Conservation (phyloP, 2,797 vertebrate species). For the Centropyge bicolor region DNA sequence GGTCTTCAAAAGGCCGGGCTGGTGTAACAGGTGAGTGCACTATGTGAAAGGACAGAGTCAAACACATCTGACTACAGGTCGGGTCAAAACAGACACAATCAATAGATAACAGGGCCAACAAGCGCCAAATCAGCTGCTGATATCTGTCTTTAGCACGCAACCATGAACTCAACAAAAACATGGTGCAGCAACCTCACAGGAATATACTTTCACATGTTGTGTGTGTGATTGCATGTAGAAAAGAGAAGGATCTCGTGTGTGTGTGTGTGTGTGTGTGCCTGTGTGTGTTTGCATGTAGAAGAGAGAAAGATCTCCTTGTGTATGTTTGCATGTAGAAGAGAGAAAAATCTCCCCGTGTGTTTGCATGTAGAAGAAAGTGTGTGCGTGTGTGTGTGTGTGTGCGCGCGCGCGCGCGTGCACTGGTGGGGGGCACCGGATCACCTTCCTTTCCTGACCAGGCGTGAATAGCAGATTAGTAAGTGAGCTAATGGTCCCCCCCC, state of each 20-base stretch:
- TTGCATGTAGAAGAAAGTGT: background rate
- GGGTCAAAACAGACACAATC: conserved; percentile 54
- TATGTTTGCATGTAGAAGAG: background rate
- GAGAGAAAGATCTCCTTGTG: conserved; percentile 1
- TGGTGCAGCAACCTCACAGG: background rate
- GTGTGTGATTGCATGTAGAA: background rate
- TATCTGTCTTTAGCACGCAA: conserved; percentile 66
- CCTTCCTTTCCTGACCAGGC: conserved; percentile 77
- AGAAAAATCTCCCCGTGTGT: background rate
- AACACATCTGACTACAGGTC: conserved; percentile 1
- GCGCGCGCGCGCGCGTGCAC: background rate
- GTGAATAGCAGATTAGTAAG: conserved; percentile 81
- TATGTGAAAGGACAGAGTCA: conserved; percentile 5
- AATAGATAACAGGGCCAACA: conserved; percentile 56
- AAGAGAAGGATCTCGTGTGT: conserved; percentile 10
- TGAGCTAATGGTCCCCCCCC: conserved; percentile 77
- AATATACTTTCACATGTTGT: conserved; percentile 3
- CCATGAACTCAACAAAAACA: conserved; percentile 36
- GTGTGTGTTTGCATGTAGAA: background rate
- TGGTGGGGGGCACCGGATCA: conserved; percentile 66
- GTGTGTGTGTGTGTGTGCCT: conserved; percentile 2
- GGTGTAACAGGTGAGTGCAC: conserved; percentile 33
- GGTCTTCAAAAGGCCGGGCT: conserved; percentile 16
- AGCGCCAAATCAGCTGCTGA: conserved; percentile 52
- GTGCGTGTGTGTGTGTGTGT: background rate